phyloP scores from a whole-genome alignment of 1,140 invertebrate species.

The Tetragonula clypearis region DNA sequence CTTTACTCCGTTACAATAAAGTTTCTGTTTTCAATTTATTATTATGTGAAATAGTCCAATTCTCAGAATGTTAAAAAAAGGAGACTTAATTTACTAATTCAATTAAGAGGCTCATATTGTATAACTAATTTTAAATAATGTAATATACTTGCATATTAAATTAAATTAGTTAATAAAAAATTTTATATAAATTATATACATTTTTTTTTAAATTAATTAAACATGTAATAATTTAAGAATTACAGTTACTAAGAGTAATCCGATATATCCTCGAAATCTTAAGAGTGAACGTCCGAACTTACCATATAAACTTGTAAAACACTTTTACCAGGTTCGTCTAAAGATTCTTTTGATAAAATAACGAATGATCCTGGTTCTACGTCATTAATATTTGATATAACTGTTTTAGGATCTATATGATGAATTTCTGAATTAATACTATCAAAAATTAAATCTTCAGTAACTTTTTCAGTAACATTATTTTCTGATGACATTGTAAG shows the following conservation, averaged over 20 bases:
- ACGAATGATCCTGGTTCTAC: conserved; percentile 79
- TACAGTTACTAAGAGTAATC: conserved; percentile 71
- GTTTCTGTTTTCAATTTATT: too few relatives aligned
- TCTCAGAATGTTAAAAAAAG: too few relatives aligned
- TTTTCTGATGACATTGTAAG: conserved; percentile 4
- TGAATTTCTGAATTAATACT: conserved; percentile 18
- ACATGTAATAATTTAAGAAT: conserved; percentile 59
- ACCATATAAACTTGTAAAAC: conserved; percentile 80
- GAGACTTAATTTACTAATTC: too few relatives aligned
- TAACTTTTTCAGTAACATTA: not conserved
- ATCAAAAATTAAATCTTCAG: not conserved
- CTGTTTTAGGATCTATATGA: conserved; percentile 46
- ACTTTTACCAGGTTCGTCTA: conserved; percentile 75
- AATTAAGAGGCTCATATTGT: too few relatives aligned
- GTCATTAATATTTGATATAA: conserved; percentile 69
- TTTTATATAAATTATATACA: not conserved
- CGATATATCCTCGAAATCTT: conserved; percentile 55
- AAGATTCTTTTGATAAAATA: conserved; percentile 76
- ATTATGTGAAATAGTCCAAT: too few relatives aligned
- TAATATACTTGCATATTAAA: not conserved
- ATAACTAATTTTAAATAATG: too few relatives aligned
- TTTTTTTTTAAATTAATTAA: conserved; percentile 38
- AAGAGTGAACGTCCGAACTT: conserved; percentile 64
- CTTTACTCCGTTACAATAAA: too few relatives aligned
- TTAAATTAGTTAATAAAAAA: not conserved